Base-by-base conservation (phyloP, 2,113 vertebrate species). In the Dasyprocta punctata region DNA sequence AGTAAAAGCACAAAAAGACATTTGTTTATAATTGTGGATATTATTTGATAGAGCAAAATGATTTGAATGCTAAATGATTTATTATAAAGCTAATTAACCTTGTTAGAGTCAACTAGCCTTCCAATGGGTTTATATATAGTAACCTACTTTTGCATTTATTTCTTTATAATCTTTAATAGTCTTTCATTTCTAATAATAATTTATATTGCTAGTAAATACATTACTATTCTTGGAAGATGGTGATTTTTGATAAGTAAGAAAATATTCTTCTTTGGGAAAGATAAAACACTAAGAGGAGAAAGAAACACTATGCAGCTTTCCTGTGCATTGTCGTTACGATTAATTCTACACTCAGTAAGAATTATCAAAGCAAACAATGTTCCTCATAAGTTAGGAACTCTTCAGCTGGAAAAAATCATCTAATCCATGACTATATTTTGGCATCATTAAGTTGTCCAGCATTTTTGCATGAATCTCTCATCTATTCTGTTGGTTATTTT, bases 141-240 rank as follows among this genome's bases (percentile, higher is more conserved):
- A 22, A 56, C 26, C 44, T 92, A 26, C 30, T 17, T 12, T 92
- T 71, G 54, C 8, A 93, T 67, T 94, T 56, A 65, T 60, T 81
- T 24, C 36, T 80, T 54, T 54, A 44, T 36, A 67, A n/a, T 67
- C 11, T 67, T n/a, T 80, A 77, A 26, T 96, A 97, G 94, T 75
- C 56, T 97, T 98, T 97, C 61, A 93, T 69, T 97, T 98, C 94
- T 89, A 92, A 97, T 97, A 24, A 91, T 96, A 83, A 96, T 93
- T 56, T 90, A 17, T 71, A 95, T 96, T 96, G 96, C 22, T 44
- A 60, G 85, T 69, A 85, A 87, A 41, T 97, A 85, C 75, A 91
- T 85, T 92, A 36, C 0, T 5, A 86, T 96, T 98, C 22, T 96
- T 92, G 75, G 95, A 95, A 89, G 80, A 86, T 96, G 54, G 67